phyloP scores from a whole-genome alignment of 2,888 invertebrate species.

The Temnothorax unifasciatus region DNA sequence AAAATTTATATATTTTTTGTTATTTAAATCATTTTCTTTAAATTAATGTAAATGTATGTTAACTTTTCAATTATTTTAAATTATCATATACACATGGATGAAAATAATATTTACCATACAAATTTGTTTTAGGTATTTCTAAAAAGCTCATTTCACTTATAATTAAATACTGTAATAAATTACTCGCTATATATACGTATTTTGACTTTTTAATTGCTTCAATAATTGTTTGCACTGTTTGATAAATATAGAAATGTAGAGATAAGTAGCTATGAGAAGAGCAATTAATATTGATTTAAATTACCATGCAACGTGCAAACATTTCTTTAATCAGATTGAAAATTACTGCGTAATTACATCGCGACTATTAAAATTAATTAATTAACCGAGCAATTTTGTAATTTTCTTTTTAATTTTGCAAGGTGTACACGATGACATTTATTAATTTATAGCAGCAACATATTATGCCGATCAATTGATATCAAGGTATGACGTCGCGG shows the following conservation, averaged over 20 bases:
- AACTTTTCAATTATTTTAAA: background rate
- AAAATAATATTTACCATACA: background rate
- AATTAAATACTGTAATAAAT: conserved; percentile 17
- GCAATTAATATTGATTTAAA: conserved; percentile 32
- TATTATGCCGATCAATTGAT: conserved; percentile 1
- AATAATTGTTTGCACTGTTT: background rate
- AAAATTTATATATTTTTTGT: conserved; percentile 27
- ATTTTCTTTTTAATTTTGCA: conserved; percentile 12
- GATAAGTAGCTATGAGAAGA: background rate
- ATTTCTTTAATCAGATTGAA: conserved; percentile 39
- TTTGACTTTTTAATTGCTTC: background rate
- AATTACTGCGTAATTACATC: conserved; percentile 28
- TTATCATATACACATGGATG: background rate
- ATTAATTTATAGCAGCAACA: background rate
- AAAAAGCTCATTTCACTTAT: background rate
- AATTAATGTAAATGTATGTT: conserved; percentile 7
- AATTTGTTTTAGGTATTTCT: conserved; percentile 1
- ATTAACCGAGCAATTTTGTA: background rate
- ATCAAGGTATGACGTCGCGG: background rate
- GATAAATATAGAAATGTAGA: background rate
- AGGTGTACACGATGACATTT: background rate
- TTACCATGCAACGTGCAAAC: background rate
- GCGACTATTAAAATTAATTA: conserved; percentile 22
- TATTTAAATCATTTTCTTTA: background rate
- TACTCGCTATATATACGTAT: background rate